Conservation (phyloP, 2,797 vertebrate species). For the Trematomus bernacchii region DNA sequence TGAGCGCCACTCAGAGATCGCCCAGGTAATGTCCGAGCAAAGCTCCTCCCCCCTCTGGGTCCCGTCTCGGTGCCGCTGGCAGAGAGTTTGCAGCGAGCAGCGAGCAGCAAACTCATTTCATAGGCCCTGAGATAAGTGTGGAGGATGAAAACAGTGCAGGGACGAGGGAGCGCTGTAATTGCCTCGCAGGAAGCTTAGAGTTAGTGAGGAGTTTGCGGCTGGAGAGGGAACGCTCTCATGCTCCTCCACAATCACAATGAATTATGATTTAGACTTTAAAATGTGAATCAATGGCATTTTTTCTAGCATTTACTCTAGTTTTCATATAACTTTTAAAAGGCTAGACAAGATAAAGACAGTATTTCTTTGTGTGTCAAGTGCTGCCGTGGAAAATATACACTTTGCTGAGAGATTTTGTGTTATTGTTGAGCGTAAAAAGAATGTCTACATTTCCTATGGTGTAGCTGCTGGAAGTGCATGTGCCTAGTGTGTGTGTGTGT, state of each 20-base stretch:
- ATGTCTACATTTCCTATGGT: background rate
- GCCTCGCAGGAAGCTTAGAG: slow-evolving; percentile 59
- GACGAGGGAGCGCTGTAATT: slow-evolving; percentile 61
- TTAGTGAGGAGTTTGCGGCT: slow-evolving; percentile 47
- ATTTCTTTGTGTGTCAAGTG: background rate
- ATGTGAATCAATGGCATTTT: slow-evolving; percentile 37
- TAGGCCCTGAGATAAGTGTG: slow-evolving; percentile 70
- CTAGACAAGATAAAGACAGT: too few relatives aligned
- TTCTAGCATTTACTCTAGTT: slow-evolving; percentile 1
- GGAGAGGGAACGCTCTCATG: slow-evolving; percentile 32
- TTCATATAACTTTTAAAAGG: slow-evolving; percentile 4
- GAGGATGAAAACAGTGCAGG: slow-evolving; percentile 62
- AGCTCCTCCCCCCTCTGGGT: slow-evolving; percentile 67
- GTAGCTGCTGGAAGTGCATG: slow-evolving; percentile 18
- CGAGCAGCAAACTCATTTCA: slow-evolving; percentile 73
- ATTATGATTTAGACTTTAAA: slow-evolving; percentile 57
- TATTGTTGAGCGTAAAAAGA: slow-evolving; percentile 20
- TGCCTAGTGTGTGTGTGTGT: slow-evolving; percentile 1
- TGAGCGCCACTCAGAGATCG: slow-evolving; percentile 80
- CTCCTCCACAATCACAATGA: slow-evolving; percentile 56
- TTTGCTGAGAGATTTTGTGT: slow-evolving; percentile 32
- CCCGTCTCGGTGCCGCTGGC: slow-evolving; percentile 44
- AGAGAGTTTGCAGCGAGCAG: slow-evolving; percentile 39
- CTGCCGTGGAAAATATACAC: slow-evolving; percentile 29
- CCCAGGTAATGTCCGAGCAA: slow-evolving; percentile 82